These are phyloP conservation scores for Agapostemon virescens DNA, from an alignment of 2,888 invertebrate species.

Conservation along the genomic window DNA sequence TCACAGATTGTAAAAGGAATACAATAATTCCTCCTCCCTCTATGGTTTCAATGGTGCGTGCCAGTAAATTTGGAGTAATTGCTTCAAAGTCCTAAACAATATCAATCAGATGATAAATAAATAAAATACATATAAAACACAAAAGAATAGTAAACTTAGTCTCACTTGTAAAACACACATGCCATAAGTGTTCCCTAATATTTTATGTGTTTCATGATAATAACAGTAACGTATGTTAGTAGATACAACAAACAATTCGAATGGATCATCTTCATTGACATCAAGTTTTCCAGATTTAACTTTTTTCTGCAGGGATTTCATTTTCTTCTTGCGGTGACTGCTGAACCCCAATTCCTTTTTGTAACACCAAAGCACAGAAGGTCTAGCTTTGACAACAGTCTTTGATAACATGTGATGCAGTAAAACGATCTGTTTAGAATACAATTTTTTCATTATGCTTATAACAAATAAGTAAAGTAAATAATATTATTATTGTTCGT, in stretches of 20 bases:
- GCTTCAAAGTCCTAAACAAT: constrained; percentile 94
- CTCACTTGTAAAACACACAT: constrained; percentile 94
- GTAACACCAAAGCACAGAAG: constrained; percentile 98
- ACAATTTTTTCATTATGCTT: neutral
- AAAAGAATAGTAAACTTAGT: constrained; percentile 15
- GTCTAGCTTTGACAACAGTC: constrained; percentile 94
- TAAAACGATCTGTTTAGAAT: constrained; percentile 90
- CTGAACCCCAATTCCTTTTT: constrained; percentile 87
- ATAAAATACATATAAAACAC: neutral
- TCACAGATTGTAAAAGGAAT: constrained; percentile 91
- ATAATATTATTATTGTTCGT: neutral
- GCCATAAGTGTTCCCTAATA: constrained; percentile 98
- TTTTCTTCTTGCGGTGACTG: constrained; percentile 94
- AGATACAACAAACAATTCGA: constrained; percentile 96
- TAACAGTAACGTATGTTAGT: constrained; percentile 98
- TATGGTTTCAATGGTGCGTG: constrained; percentile 98
- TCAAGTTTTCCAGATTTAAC: constrained; percentile 93
- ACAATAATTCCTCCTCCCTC: constrained; percentile 98
- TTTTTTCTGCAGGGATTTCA: constrained; percentile 90
- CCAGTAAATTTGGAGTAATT: constrained; percentile 96
- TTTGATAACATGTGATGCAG: constrained; percentile 98
- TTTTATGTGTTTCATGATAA: constrained; percentile 98
- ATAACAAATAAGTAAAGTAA: neutral
- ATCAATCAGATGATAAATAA: neutral
- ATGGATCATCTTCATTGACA: constrained; percentile 96